These are phyloP conservation scores for Leucoraja ocellata DNA, from an alignment of 2,797 vertebrate genomes.

Conservation along the genomic window DNA sequence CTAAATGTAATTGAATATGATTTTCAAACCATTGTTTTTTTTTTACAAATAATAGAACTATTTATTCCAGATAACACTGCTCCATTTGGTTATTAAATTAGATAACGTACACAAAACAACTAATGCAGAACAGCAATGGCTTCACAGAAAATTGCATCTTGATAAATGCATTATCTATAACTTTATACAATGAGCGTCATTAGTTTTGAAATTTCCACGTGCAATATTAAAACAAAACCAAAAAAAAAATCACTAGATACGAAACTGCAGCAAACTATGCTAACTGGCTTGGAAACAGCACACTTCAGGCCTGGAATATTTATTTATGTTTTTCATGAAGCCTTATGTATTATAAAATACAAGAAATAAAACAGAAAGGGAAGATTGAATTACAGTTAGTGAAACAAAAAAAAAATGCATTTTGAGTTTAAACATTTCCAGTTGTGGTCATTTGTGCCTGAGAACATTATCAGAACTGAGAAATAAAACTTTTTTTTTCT, in stretches of 20 bases:
- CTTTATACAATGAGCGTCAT: not conserved
- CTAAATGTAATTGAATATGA: not conserved
- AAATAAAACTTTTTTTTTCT: conserved; percentile 35
- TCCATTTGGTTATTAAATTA: not conserved
- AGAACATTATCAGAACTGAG: conserved; percentile 47
- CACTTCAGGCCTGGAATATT: conserved; percentile 26
- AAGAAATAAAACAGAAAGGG: conserved; percentile 45
- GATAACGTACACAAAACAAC: not conserved
- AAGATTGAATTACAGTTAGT: conserved; percentile 64
- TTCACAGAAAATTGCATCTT: not conserved
- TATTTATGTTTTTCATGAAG: not conserved
- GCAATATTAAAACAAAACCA: not conserved
- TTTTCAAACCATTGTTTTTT: not conserved
- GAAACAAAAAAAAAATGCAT: conserved; percentile 69
- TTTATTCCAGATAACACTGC: not conserved
- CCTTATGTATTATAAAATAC: not conserved
- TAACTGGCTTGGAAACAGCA: conserved; percentile 30
- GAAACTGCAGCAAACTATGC: not conserved
- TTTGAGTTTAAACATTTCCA: conserved; percentile 63
- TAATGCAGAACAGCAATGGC: not conserved
- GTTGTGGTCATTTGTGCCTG: conserved; percentile 65
- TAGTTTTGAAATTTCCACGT: not conserved
- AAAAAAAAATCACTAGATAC: not conserved
- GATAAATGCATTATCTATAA: not conserved
- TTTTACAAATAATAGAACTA: not conserved